Evolutionary conservation across 2,888 invertebrate genomes (phyloP).

Genomic region (Steinernema scapterisci): DNA sequence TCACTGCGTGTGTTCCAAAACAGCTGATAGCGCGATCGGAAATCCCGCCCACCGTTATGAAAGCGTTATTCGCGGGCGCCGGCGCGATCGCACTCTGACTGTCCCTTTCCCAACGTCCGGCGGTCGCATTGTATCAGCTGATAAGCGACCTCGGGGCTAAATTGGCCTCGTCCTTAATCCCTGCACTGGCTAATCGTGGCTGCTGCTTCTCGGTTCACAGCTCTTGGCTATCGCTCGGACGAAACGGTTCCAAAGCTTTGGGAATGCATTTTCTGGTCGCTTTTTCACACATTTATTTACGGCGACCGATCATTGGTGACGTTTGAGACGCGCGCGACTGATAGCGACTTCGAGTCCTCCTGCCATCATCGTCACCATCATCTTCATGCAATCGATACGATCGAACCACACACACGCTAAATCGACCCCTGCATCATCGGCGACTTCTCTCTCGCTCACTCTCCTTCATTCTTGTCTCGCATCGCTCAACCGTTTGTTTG

Average conservation of each 20-base stretch:
- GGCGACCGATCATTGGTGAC: not conserved
- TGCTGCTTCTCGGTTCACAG: not conserved
- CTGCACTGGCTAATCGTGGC: not conserved
- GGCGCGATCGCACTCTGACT: slow-evolving; percentile 6
- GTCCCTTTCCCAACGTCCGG: not conserved
- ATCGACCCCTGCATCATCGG: slow-evolving; percentile 16
- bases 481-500: slow-evolving; percentile 26
- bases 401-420: slow-evolving; percentile 27
- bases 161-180: not conserved
- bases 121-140: slow-evolving; percentile 1
- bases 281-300: not conserved
- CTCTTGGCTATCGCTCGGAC: too few relatives aligned
- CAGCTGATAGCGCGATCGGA: slow-evolving; percentile 20
- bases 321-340: slow-evolving; percentile 24
- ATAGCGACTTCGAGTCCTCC: slow-evolving; percentile 7
- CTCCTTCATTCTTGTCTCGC: slow-evolving; percentile 5
- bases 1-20: slow-evolving; percentile 6
- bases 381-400: slow-evolving; percentile 28
- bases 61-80: slow-evolving; percentile 18
- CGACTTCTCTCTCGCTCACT: slow-evolving; percentile 17
- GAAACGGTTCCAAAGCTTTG: too few relatives aligned
- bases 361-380: slow-evolving; percentile 20
- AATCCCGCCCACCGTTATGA: slow-evolving; percentile 12
- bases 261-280: too few relatives aligned
- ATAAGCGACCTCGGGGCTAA: not conserved